Percentiles rank a stretch among this genome's conserved stretches.
These are phyloP conservation scores for Lepidotrigona ventralis DNA, from an alignment of 1,140 invertebrate genomes.

Conservation along the genomic window DNA sequence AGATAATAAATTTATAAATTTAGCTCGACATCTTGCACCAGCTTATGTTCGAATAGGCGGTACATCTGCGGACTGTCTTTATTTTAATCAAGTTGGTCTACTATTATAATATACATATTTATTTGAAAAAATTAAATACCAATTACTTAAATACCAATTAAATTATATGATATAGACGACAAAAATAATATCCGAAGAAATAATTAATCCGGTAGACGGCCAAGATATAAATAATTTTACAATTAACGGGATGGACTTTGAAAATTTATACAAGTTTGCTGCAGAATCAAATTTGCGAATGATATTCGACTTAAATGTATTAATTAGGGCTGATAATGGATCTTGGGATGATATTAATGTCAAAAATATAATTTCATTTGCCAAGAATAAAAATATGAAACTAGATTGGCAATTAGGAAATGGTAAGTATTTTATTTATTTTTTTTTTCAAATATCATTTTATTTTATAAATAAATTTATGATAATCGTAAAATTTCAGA, in stretches of 20 bases:
- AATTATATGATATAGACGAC: conserved; percentile 19
- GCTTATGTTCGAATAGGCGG: conserved; percentile 84
- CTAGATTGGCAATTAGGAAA: conserved; percentile 88
- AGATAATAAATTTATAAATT: conserved; percentile 78
- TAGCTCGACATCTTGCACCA: conserved; percentile 82
- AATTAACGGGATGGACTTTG: conserved; percentile 70
- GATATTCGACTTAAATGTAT: conserved; percentile 86
- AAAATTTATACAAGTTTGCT: conserved; percentile 83
- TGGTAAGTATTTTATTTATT: conserved; percentile 77
- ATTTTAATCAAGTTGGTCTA: conserved; percentile 78
- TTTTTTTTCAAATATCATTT: conserved; percentile 10
- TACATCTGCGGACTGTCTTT: conserved; percentile 84
- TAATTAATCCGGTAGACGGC: conserved; percentile 56
- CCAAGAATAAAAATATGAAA: conserved; percentile 78
- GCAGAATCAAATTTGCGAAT: conserved; percentile 80
- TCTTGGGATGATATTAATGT: conserved; percentile 85
- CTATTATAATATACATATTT: not conserved
- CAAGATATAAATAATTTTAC: conserved; percentile 75
- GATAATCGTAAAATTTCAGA: conserved; percentile 74
- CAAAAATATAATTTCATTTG: conserved; percentile 83
- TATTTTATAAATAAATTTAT: not conserved
- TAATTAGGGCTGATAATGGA: conserved; percentile 82
- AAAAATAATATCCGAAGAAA: conserved; percentile 12
- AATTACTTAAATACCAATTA: not conserved
- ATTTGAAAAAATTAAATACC: not conserved